Conservation (phyloP, 2,888 invertebrate species). For the Callimorpha dominula region DNA sequence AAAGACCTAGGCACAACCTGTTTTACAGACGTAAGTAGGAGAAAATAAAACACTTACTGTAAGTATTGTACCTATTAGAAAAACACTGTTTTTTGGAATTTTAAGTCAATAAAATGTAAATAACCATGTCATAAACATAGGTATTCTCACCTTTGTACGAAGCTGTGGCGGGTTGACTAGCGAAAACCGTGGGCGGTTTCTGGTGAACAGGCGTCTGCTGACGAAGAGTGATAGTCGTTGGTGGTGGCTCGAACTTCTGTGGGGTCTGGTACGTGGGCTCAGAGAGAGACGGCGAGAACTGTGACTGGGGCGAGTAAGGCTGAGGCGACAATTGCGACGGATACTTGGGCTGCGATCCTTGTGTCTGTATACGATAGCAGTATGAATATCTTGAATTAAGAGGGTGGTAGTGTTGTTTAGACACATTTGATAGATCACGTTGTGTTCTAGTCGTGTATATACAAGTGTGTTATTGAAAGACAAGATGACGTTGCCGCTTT, state of each 20-base stretch:
- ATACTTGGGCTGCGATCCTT: constrained; percentile 58
- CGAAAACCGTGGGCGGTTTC: constrained; percentile 90
- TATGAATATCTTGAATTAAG: constrained; percentile 1
- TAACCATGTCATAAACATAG: too few relatives aligned
- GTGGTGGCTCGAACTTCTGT: constrained; percentile 88
- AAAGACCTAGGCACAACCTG: neutral
- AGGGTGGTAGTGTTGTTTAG: neutral
- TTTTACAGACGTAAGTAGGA: neutral
- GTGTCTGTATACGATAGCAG: constrained; percentile 41
- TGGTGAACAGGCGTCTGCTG: constrained; percentile 92
- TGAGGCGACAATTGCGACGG: constrained; percentile 59
- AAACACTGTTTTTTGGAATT: too few relatives aligned
- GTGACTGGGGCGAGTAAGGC: constrained; percentile 62
- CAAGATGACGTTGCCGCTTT: constrained; percentile 17
- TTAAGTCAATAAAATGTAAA: too few relatives aligned
- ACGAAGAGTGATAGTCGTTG: constrained; percentile 90
- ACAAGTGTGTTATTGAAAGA: constrained; percentile 33
- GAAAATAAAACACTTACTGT: neutral
- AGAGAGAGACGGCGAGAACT: constrained; percentile 65
- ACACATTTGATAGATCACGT: constrained; percentile 16
- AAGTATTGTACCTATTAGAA: too few relatives aligned
- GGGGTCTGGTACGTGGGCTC: constrained; percentile 87
- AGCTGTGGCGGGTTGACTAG: constrained; percentile 93
- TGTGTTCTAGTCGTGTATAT: constrained; percentile 26
- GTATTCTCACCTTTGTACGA: constrained; percentile 87